phyloP scores from a whole-genome alignment of 2,888 invertebrate species.

The Chrysolina americana region DNA sequence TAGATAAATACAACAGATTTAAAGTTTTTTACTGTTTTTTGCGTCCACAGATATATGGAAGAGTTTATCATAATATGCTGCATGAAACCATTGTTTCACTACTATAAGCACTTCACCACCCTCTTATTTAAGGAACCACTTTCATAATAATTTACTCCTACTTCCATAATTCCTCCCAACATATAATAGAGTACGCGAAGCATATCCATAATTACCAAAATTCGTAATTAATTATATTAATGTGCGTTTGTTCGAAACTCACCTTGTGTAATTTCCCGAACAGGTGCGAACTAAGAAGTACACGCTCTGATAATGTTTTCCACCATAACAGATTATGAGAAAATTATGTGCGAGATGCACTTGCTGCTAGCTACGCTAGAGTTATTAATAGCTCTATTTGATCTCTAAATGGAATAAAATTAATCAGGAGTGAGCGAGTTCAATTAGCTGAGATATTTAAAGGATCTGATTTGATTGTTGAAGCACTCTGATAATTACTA shows the following conservation, averaged over 20 bases:
- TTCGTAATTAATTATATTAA: slow-evolving; percentile 30
- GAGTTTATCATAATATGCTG: no score
- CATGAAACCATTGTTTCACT: no score
- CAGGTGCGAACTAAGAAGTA: slow-evolving; percentile 29
- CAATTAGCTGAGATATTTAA: neutral
- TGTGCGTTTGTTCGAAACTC: slow-evolving; percentile 28
- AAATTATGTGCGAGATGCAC: slow-evolving; percentile 32
- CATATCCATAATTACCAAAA: neutral
- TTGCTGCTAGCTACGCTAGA: neutral
- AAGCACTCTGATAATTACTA: neutral
- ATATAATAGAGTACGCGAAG: neutral
- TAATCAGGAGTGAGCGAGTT: neutral
- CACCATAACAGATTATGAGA: slow-evolving; percentile 33
- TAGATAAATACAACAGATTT: no score
- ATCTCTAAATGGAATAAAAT: slow-evolving; percentile 2
- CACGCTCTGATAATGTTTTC: slow-evolving; percentile 11
- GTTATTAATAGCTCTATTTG: slow-evolving; percentile 27
- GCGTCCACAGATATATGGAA: no score
- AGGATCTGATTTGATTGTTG: slow-evolving; percentile 1
- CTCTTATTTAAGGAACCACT: neutral
- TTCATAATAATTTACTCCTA: neutral
- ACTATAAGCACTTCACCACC: no score
- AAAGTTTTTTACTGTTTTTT: no score
- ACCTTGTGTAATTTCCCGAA: slow-evolving; percentile 29
- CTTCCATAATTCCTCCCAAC: neutral